Conservation (phyloP, 2,888 invertebrate species). For the Pocota personata region DNA sequence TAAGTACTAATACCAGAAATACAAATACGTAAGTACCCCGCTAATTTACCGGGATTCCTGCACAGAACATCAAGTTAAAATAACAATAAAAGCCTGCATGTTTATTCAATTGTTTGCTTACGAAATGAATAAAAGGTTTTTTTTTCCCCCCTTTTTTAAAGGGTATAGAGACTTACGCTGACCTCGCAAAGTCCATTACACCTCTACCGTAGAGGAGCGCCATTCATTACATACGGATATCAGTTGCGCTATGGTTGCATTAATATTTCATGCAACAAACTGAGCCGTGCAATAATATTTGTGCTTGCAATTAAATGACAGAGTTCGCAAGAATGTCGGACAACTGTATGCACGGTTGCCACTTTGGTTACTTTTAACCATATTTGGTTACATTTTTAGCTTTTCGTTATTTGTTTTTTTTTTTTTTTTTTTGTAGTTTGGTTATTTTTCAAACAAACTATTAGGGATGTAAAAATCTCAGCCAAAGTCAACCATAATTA, state of each 20-base stretch:
- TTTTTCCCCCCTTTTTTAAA: neutral
- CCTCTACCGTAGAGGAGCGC: neutral
- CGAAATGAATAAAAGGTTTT: neutral
- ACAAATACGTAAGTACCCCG: neutral
- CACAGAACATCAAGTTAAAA: neutral
- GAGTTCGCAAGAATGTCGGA: neutral
- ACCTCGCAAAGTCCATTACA: neutral
- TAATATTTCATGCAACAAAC: slow-evolving; percentile 27
- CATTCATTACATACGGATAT: neutral
- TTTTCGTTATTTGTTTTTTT: too few species aligned
- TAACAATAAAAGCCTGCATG: neutral
- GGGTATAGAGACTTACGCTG: too few species aligned
- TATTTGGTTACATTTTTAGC: too few species aligned
- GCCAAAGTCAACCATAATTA: too few species aligned
- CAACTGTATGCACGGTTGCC: neutral
- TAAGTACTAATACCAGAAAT: neutral
- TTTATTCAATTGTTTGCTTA: slow-evolving; percentile 7
- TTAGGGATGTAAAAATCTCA: too few species aligned
- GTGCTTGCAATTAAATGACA: slow-evolving; percentile 11
- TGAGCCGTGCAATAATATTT: slow-evolving; percentile 10
- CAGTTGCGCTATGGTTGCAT: neutral
- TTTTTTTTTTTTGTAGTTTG: too few species aligned
- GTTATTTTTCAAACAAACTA: too few species aligned
- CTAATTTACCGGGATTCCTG: neutral
- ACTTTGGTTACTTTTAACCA: too few species aligned